These are phyloP conservation scores for Agrotis ipsilon DNA, from an alignment of 2,888 invertebrate genomes.

Conservation along the genomic window DNA sequence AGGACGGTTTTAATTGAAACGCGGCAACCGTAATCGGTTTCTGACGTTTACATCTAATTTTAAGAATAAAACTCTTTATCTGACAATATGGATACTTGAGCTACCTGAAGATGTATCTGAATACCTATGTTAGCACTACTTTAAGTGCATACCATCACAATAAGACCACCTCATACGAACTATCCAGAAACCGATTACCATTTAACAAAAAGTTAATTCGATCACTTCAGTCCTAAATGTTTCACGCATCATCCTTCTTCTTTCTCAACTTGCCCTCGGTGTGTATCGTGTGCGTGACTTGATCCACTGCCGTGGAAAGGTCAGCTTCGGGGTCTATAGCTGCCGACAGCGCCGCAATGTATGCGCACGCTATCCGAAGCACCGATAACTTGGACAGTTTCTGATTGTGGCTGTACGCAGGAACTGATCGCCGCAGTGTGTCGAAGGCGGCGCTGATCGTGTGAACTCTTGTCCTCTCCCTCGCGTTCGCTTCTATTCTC, in stretches of 20 bases:
- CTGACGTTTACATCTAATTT: conserved; percentile 24
- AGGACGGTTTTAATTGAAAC: conserved; percentile 73
- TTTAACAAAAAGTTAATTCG: conserved; percentile 48
- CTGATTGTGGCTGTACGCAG: conserved; percentile 98
- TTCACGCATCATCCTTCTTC: conserved; percentile 94
- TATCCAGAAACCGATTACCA: conserved; percentile 58
- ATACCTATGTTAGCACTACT: not conserved
- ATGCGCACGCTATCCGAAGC: conserved; percentile 97
- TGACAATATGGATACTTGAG: conserved; percentile 9
- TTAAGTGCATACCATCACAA: conserved; percentile 11
- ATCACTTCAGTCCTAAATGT: conserved; percentile 31
- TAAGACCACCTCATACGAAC: not conserved
- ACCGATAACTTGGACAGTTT: conserved; percentile 98
- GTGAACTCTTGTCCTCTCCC: conserved; percentile 98
- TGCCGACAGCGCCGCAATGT: conserved; percentile 96
- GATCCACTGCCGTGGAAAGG: conserved; percentile 95
- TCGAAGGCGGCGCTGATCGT: conserved; percentile 99
- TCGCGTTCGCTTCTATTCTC: conserved; percentile 98
- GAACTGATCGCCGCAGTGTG: conserved; percentile 95
- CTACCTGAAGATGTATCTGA: conserved; percentile 5
- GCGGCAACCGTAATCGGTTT: conserved; percentile 31
- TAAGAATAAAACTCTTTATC: conserved; percentile 1
- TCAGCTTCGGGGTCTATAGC: conserved; percentile 93
- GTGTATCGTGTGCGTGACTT: conserved; percentile 97
- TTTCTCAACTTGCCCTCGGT: conserved; percentile 97